Evolutionary conservation across 1,140 invertebrate species (phyloP), one percentile per base, ranked within the genome.

Genomic region (Gonatopus flavifemur): DNA sequence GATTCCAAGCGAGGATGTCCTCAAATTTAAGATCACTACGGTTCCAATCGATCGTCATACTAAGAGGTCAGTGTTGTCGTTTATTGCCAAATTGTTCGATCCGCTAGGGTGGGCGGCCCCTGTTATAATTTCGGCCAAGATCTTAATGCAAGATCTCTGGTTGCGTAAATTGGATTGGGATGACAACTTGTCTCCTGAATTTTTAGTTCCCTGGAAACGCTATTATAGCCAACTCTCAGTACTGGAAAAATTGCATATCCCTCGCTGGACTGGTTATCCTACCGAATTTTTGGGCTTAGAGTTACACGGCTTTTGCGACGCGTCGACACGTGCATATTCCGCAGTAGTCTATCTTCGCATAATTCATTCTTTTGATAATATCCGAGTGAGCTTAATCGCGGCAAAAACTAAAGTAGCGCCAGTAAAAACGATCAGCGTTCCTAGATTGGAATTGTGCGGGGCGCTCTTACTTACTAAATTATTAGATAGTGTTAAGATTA

Each of bases 391-490:
- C 35, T 12, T 48, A 18, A 39, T 52, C 3, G 39, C 39, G 28
- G 30, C 46, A 0, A 59, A 52, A 24, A 41, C 52, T 1, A 30
- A 24, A 10, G 52, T 59, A 9, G 31, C 49, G 0, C 57, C 52
- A 1, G 13, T 52, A 3, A 51, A 52, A 22, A 15, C 25, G 13
- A 37, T 31, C 7, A 50, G 41, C 1, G 10, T 51, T 2, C 53
- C 49, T 1, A 40, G 31, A 9, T 24, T 50, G 13, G 49, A 55
- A n/a, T n/a, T n/a, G n/a, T n/a, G n/a, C n/a, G n/a, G n/a, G n/a
- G n/a, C n/a, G n/a, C n/a, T n/a, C n/a, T n/a, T n/a, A n/a, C n/a
- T n/a, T n/a, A n/a, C n/a, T n/a, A n/a, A n/a, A n/a, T n/a, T n/a
- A n/a, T n/a, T n/a, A n/a, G n/a, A n/a, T n/a, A n/a, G n/a, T n/a